Evolutionary conservation across 1,140 invertebrate species (phyloP).

Genomic region (Megalopta genalis): DNA sequence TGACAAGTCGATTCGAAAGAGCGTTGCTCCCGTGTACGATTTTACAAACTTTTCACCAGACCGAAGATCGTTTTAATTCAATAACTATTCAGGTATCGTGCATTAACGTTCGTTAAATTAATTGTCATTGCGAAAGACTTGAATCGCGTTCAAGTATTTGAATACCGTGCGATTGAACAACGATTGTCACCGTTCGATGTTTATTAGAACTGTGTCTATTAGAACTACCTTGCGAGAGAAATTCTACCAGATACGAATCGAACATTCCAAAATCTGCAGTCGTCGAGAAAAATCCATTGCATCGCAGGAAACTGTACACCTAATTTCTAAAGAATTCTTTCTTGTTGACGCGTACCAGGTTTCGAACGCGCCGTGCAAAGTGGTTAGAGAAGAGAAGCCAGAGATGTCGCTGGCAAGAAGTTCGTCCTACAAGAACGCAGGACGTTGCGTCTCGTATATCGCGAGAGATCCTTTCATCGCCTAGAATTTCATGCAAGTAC

Average conservation of each 20-base stretch:
- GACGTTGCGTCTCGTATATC: not conserved
- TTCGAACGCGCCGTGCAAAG: not conserved
- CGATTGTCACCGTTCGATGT: not conserved
- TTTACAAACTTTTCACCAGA: not conserved
- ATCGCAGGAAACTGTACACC: too few species aligned
- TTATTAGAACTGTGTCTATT: too few species aligned
- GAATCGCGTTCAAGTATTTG: not conserved
- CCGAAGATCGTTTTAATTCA: too few species aligned
- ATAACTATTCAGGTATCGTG: not conserved
- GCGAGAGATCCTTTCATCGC: not conserved
- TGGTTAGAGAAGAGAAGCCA: not conserved
- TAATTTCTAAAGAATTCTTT: not conserved
- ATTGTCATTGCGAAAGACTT: not conserved
- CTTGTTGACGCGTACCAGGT: not conserved
- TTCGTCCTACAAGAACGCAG: not conserved
- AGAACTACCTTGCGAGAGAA: too few species aligned
- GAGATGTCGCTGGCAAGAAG: not conserved
- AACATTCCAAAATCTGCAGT: too few species aligned
- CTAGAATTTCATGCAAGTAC: not conserved
- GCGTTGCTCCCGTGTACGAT: not conserved
- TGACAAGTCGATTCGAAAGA: not conserved
- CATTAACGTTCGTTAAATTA: not conserved
- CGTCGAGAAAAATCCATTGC: too few species aligned
- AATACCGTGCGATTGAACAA: not conserved
- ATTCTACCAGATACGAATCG: too few species aligned